Percentiles rank a stretch among this genome's conserved stretches.
These are phyloP conservation scores for Magallana gigas DNA, from an alignment of 1,140 invertebrate species.

Conservation along the genomic window DNA sequence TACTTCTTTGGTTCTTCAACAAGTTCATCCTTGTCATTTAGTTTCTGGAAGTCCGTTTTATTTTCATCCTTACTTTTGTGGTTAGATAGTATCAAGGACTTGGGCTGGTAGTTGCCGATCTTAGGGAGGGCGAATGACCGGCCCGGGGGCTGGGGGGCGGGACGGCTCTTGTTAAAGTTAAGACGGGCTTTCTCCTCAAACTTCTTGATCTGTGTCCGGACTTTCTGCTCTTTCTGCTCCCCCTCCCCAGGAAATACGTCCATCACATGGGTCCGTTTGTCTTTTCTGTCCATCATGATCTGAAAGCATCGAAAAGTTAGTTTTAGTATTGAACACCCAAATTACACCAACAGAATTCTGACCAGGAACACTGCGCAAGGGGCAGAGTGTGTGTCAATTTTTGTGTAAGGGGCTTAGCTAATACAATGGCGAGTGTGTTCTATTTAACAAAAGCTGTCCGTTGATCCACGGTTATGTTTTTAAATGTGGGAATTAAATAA, in stretches of 20 bases:
- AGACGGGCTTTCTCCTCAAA: conserved; percentile 49
- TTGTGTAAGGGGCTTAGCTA: no score
- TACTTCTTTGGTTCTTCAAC: conserved; percentile 39
- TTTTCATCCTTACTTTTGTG: neutral
- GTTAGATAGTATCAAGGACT: conserved; percentile 43
- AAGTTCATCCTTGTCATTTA: conserved; percentile 30
- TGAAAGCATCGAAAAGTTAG: neutral
- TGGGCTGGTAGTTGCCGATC: conserved; percentile 59
- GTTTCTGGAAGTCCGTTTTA: neutral
- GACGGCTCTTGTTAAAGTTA: conserved; percentile 48
- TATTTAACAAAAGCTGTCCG: no score
- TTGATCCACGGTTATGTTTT: no score
- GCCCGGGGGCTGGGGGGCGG: conserved; percentile 53
- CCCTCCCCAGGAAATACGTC: conserved; percentile 28
- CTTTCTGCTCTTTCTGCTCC: conserved; percentile 35
- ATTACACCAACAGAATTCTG: no score
- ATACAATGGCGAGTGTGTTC: no score
- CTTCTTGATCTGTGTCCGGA: conserved; percentile 48
- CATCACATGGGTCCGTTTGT: conserved; percentile 8
- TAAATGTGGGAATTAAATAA: no score
- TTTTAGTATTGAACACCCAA: neutral
- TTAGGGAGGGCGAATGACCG: conserved; percentile 48
- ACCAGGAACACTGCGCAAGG: no score
- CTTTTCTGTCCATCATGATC: conserved; percentile 33
- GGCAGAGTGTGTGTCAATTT: no score